Conservation (phyloP, 1,140 invertebrate genomes). For the Drosophila prosaltans region DNA sequence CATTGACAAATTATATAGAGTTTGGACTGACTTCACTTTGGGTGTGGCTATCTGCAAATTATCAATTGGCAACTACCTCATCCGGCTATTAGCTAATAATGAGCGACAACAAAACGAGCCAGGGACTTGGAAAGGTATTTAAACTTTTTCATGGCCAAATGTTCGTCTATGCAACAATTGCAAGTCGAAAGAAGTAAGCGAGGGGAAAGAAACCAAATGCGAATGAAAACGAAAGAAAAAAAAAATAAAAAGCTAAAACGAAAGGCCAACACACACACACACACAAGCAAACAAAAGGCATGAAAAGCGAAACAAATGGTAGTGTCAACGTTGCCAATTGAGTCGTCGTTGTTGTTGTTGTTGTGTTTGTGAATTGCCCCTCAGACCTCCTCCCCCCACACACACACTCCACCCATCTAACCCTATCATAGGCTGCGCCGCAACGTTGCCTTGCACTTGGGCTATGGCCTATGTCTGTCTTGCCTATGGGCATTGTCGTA, state of each 20-base stretch:
- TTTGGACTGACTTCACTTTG: conserved; percentile 7
- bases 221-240: conserved; percentile 39
- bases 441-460: conserved; percentile 70
- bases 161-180: conserved; percentile 57
- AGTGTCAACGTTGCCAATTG: conserved; percentile 68
- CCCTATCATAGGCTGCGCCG: not conserved
- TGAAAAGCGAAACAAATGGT: conserved; percentile 66
- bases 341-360: conserved; percentile 31
- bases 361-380: not conserved
- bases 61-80: conserved; percentile 47
- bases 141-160: conserved; percentile 81
- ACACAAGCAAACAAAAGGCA: conserved; percentile 39
- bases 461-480: not conserved
- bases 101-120: conserved; percentile 20
- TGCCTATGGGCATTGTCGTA: conserved; percentile 41
- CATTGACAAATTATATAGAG: conserved; percentile 65
- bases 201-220: conserved; percentile 36
- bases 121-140: conserved; percentile 53
- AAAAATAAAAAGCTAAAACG: conserved; percentile 24
- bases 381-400: not conserved
- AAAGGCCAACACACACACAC: conserved; percentile 32
- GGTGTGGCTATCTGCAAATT: conserved; percentile 21
- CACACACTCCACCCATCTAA: not conserved
- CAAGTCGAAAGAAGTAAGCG: conserved; percentile 23
- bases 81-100: conserved; percentile 62